Conservation (phyloP, 2,797 vertebrate genomes). For the Alfaro cultratus region DNA sequence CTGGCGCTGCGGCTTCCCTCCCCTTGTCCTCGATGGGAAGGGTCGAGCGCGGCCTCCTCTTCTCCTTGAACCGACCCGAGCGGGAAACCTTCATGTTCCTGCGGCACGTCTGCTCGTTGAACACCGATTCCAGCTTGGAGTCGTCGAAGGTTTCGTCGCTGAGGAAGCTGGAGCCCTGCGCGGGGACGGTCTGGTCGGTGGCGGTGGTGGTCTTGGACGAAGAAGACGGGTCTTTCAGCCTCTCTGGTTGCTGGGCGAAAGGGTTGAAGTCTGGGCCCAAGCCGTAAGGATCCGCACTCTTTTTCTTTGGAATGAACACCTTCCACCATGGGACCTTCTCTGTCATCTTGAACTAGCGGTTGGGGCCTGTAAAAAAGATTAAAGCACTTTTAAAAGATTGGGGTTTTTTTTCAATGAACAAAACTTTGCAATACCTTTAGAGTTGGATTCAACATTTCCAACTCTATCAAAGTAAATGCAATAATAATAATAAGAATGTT, state of each 20-base stretch:
- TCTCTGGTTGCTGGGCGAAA: conserved; percentile 42
- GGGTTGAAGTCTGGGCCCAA: conserved; percentile 71
- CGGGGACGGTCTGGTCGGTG: conserved; percentile 18
- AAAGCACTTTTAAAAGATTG: not conserved
- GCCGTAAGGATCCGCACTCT: conserved; percentile 10
- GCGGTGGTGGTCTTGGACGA: conserved; percentile 31
- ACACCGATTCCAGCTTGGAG: conserved; percentile 72
- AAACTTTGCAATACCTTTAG: not conserved
- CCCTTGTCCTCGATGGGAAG: conserved; percentile 84
- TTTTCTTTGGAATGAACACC: conserved; percentile 86
- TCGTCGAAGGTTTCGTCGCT: conserved; percentile 76
- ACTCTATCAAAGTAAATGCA: not conserved
- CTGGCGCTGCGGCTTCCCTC: conserved; percentile 35
- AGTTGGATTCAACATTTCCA: not conserved
- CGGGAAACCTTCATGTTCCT: conserved; percentile 91
- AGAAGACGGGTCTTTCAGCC: conserved; percentile 41
- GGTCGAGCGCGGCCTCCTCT: conserved; percentile 82
- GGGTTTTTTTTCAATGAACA: too few species aligned
- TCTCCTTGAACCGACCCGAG: conserved; percentile 93
- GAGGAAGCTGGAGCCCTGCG: conserved; percentile 41
- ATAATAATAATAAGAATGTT: not conserved
- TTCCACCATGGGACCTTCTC: conserved; percentile 89
- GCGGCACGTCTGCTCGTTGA: conserved; percentile 83
- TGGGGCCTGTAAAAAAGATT: conserved; percentile 23
- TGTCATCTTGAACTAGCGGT: conserved; percentile 75